These are phyloP conservation scores for Eospalax fontanierii DNA, from an alignment of 2,797 vertebrate genomes.

Conservation along the genomic window DNA sequence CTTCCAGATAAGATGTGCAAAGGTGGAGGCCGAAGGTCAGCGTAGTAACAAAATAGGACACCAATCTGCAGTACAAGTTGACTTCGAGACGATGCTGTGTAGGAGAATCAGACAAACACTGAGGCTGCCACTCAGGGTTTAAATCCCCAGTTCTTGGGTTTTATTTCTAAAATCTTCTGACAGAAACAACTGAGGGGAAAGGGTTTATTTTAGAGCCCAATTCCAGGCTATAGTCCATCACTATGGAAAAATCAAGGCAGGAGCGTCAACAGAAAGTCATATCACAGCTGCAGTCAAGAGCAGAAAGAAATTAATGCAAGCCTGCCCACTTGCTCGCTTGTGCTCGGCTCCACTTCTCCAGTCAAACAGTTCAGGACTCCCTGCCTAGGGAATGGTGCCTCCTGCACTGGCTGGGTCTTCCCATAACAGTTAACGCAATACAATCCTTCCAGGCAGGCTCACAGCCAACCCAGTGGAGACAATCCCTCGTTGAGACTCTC, in stretches of 20 bases:
- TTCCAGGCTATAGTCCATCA: not conserved
- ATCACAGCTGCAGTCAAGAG: not conserved
- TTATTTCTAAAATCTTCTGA: not conserved
- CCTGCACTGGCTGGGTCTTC: not conserved
- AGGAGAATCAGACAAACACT: rapidly evolving
- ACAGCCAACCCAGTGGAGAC: not conserved
- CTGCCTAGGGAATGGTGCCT: not conserved
- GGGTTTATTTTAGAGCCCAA: not conserved
- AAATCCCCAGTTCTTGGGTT: too few relatives aligned
- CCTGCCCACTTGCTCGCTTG: not conserved
- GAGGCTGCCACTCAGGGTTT: not conserved
- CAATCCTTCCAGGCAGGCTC: not conserved
- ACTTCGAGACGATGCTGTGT: not conserved
- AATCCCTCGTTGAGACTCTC: not conserved
- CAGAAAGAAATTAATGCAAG: not conserved
- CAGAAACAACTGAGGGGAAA: not conserved
- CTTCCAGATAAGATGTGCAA: not conserved
- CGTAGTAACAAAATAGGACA: not conserved
- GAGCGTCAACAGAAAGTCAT: not conserved
- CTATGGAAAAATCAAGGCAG: not conserved
- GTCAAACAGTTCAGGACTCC: too few relatives aligned
- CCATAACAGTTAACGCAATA: not conserved
- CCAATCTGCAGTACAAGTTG: not conserved
- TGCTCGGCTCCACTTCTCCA: too few relatives aligned
- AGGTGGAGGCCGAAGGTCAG: not conserved